These are phyloP conservation scores for Plectrocnemia conspersa DNA, from an alignment of 1,140 invertebrate species.

Conservation along the genomic window DNA sequence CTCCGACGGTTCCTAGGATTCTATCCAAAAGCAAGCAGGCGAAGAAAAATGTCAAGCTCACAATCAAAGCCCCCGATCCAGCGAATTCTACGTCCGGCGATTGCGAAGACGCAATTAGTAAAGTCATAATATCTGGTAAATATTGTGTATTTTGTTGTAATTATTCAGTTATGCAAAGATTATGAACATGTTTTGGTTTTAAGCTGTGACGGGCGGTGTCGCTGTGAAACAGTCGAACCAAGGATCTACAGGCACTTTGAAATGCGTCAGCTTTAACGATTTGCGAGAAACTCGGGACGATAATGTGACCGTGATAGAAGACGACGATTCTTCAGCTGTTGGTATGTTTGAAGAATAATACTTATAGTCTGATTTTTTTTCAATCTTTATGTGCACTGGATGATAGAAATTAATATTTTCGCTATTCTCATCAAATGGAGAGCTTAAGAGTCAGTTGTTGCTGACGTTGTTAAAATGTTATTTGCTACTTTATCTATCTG, in stretches of 20 bases:
- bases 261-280: conserved; percentile 31
- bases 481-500: too few species aligned
- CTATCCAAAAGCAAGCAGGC: conserved; percentile 25
- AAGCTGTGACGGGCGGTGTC: conserved; percentile 12
- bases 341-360: too few species aligned
- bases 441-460: too few species aligned
- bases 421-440: too few species aligned
- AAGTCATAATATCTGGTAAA: conserved; percentile 22
- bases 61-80: conserved; percentile 11
- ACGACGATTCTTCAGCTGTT: conserved; percentile 32
- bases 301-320: conserved; percentile 22
- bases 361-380: too few species aligned
- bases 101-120: conserved; percentile 13
- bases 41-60: conserved; percentile 22
- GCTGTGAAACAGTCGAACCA: too few species aligned
- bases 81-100: neutral
- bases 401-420: too few species aligned
- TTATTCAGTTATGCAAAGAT: too few species aligned
- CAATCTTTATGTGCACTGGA: too few species aligned
- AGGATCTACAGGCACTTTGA: conserved; percentile 24
- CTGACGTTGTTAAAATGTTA: too few species aligned
- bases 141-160: too few species aligned
- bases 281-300: conserved; percentile 23
- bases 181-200: conserved; percentile 2
- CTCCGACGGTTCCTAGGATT: conserved; percentile 3